Conservation (phyloP, 2,888 invertebrate species). For the Napeogenes sylphis region DNA sequence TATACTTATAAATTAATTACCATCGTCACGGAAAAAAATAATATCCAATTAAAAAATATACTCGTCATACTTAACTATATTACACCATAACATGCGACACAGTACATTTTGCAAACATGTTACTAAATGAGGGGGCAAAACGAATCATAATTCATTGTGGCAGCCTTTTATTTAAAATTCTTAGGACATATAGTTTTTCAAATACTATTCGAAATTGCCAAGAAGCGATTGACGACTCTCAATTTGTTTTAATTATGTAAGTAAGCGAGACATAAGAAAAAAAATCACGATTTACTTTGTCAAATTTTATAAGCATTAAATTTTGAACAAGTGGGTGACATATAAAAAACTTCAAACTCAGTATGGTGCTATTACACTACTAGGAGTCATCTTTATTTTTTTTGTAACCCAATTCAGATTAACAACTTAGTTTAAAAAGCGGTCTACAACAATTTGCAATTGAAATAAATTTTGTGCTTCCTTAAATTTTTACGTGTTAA, state of each 20-base stretch:
- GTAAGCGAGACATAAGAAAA: neutral
- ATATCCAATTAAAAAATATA: neutral
- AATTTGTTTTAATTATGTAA: neutral
- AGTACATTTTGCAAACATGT: constrained; percentile 3
- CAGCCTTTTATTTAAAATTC: constrained; percentile 1
- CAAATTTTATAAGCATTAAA: no score
- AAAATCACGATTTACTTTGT: no score
- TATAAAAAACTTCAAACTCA: no score
- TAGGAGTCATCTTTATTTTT: no score
- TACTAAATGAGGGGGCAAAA: neutral
- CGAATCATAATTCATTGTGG: neutral
- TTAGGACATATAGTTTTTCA: neutral
- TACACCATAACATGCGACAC: neutral
- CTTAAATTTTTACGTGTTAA: no score
- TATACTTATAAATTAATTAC: no score
- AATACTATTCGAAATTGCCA: neutral
- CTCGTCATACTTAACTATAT: constrained; percentile 5
- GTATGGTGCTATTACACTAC: no score
- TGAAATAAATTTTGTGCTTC: no score
- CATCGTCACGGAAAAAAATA: constrained; percentile 1
- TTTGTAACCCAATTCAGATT: no score
- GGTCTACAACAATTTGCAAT: no score
- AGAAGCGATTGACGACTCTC: neutral
- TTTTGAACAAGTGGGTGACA: no score
- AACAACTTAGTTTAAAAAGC: no score